Base-by-base conservation (phyloP, 1,140 invertebrate genomes). In the Brachionus angularis region DNA sequence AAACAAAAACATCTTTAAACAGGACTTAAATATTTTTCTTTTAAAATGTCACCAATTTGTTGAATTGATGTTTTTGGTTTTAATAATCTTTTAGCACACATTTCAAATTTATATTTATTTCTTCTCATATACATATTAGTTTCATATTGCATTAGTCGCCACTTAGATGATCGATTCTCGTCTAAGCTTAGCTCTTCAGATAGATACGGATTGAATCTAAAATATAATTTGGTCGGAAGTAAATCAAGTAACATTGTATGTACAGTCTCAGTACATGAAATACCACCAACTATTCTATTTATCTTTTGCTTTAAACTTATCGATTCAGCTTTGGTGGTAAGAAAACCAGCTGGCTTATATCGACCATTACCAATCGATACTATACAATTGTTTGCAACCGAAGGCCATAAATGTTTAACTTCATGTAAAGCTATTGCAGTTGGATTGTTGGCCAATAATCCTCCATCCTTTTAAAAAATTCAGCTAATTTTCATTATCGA, bases 361-460 rank as follows among this genome's bases (percentile, higher is more conserved):
- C 84, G 75, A 1, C 91, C 93, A 72, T 90, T 94, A 10, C 93
- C 93, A 73, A 93, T 85, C 0, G 91, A 94, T 25, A 96, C 84
- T 1, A 96, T 86, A 79, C 91, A 91, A 72, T 91, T 89, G 46
- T 94, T 83, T 0, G 84, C 80, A 75, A 85, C 86, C 69, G 88
- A 83, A 1, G 91, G 91, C 89, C 91, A 96, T 12, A 96, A 78
- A 39, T 89, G 84, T 42, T 76, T 75, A 61, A 76, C 75, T 74
- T 96, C 93, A 76, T 93, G 90, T 36, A 96, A 84, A 0, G 89
- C 93, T 2, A 96, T 86, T 1, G 89, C 89, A 14, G 91, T 88
- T 0, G 92, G 91, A 82, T 96, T 96, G 82, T 96, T 96, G 0
- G 88, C 87, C 76, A 94, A 80, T 74, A 94, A 86, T 14, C 91